Conservation (phyloP, 2,888 invertebrate species). For the Portevinia maculata region DNA sequence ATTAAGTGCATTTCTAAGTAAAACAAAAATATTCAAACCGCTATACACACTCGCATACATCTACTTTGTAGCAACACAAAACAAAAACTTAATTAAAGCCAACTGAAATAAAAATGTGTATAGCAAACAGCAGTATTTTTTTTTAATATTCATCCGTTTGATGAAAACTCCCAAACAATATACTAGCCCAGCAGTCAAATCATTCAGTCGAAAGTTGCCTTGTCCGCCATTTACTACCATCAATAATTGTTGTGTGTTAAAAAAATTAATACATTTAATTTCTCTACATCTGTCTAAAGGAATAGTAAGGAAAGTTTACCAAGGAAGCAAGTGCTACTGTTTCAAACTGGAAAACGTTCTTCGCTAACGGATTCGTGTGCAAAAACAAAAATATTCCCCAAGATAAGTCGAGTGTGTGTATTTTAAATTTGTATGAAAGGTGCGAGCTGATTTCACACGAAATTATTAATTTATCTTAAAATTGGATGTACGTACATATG, state of each 20-base stretch:
- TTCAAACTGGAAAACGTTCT: conserved; percentile 38
- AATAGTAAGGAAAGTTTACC: conserved; percentile 3
- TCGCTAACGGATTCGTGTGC: conserved; percentile 41
- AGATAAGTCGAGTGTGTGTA: conserved; percentile 15
- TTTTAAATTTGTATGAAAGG: conserved; percentile 38
- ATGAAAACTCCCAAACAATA: conserved; percentile 67
- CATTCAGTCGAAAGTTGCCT: conserved; percentile 71
- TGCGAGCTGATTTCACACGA: conserved; percentile 54
- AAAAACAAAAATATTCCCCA: conserved; percentile 16
- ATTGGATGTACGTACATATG: conserved; percentile 1
- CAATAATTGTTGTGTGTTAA: conserved; percentile 53
- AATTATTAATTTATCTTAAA: conserved; percentile 35
- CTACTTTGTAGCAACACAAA: conserved; percentile 45
- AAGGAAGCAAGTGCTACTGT: conserved; percentile 43
- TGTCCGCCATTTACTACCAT: conserved; percentile 66
- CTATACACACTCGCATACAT: conserved; percentile 13
- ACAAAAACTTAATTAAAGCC: conserved; percentile 49
- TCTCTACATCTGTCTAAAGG: conserved; percentile 8
- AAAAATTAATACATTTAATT: neutral
- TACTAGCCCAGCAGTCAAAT: conserved; percentile 62
- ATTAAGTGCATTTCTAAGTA: neutral
- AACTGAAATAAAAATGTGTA: conserved; percentile 40
- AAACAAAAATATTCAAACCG: conserved; percentile 10
- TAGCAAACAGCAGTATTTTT: conserved; percentile 27
- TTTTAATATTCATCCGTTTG: conserved; percentile 49